Base-by-base conservation (phyloP, 2,797 vertebrate species). In the Labeo calbasu region DNA sequence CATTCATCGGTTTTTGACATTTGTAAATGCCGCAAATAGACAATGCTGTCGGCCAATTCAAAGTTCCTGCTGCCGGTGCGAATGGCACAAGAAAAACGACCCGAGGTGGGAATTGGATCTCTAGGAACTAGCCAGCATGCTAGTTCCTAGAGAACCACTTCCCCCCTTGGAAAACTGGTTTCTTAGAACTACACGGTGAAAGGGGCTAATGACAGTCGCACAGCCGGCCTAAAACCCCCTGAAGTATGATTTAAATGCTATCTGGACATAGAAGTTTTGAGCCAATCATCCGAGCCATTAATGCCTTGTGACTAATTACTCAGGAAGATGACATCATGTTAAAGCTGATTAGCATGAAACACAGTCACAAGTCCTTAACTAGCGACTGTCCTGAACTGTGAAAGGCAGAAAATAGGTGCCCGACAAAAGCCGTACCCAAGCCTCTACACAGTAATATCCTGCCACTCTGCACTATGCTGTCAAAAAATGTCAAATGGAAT, bases 261-360 rank as follows among this genome's bases (percentile, higher is more conserved):
- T 75, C 50, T 76, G 12, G 17, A 51, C 72, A 57, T 40, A 36
- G 17, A 55, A 0, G 2, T 21, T 75, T 72, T 53, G 10, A 53
- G 48, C 71, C 48, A 53, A 73, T 73, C 19, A 66, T 3, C 15
- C 32, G 1, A 32, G 7, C 69, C 14, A 48, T 50, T 65, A 63
- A 28, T 79, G 46, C 25, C 25, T 51, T 13, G 11, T 68, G 25
- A 79, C 46, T n/a, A 32, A 79, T 79, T 50, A 32, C 59, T 51
- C 46, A 25, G 57, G 17, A 79, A 9, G 11, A 51, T 32, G 28
- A 19, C 32, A 77, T 43, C 36, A 32, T 50, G 43, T 12, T 25
- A 15, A 48, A 23, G 25, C 19, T 51, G 77, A 79, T 79, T 36
- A n/a, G 63, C 17, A 53, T 79, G 28, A 13, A 48, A 68, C 23